Percentiles rank a stretch among this genome's conserved stretches.
Conservation (phyloP, 2,888 invertebrate species). For the Caenorhabditis sinica region DNA sequence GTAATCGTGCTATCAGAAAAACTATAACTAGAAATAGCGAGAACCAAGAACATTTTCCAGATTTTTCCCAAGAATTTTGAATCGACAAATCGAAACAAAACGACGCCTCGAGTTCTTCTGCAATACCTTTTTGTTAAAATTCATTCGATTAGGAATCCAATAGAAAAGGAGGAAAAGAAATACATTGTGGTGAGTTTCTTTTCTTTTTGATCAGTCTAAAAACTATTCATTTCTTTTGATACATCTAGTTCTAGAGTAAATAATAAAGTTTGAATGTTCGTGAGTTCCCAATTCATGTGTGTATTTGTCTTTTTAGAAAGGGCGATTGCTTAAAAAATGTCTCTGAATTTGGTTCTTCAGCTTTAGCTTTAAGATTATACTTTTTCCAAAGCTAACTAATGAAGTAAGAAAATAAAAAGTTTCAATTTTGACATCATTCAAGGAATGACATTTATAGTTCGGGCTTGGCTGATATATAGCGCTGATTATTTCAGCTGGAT, state of each 20-base stretch:
- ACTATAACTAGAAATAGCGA: not conserved
- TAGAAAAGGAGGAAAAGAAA: not conserved
- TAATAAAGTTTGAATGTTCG: constrained; percentile 6
- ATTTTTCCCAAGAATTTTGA: constrained; percentile 12
- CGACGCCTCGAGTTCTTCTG: too few species aligned
- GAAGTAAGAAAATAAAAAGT: too few species aligned
- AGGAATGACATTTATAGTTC: too few species aligned
- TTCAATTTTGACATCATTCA: too few species aligned
- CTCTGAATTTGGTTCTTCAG: not conserved
- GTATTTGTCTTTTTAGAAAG: too few species aligned
- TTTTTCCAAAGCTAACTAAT: too few species aligned
- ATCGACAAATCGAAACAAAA: constrained; percentile 24
- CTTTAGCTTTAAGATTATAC: not conserved
- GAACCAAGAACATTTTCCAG: constrained; percentile 27
- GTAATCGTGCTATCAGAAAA: constrained; percentile 20
- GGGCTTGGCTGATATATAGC: too few species aligned
- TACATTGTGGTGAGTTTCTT: not conserved
- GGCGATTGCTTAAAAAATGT: not conserved
- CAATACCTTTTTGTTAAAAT: not conserved
- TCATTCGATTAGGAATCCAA: constrained; percentile 1
- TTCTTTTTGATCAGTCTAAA: constrained; percentile 4
- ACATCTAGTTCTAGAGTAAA: constrained; percentile 21
- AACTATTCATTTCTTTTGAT: not conserved
- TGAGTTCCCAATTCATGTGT: not conserved
- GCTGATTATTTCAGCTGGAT: too few species aligned